These are phyloP conservation scores for Schizotus pectinicornis DNA, from an alignment of 2,888 invertebrate species.

Conservation along the genomic window DNA sequence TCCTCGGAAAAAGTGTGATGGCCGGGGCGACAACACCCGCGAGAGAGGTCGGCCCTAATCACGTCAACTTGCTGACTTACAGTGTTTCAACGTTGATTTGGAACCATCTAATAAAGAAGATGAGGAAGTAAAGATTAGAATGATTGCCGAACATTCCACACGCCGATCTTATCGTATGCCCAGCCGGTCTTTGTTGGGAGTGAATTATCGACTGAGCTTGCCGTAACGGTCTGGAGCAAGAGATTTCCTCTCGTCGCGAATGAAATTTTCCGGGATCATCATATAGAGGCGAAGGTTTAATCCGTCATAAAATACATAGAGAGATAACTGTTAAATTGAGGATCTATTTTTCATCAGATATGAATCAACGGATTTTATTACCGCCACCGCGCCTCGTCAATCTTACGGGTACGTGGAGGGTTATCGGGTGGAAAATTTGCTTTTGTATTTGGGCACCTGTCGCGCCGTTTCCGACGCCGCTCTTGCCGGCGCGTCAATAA, in stretches of 20 bases:
- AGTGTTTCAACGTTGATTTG: constrained; percentile 13
- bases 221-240: constrained; percentile 36
- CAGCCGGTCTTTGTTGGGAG: constrained; percentile 40
- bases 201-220: constrained; percentile 47
- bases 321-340: constrained; percentile 40
- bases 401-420: too few relatives aligned
- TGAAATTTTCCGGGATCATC: constrained; percentile 42
- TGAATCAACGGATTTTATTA: constrained; percentile 33
- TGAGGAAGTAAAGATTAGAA: constrained; percentile 48
- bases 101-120: constrained; percentile 47
- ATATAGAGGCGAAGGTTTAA: constrained; percentile 42
- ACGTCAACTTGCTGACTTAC: too few relatives aligned
- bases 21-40: too few relatives aligned
- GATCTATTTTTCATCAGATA: constrained; percentile 38
- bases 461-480: too few relatives aligned
- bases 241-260: constrained; percentile 37
- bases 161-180: constrained; percentile 48
- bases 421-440: too few relatives aligned
- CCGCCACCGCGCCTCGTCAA: background rate
- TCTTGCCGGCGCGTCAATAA: too few relatives aligned
- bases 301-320: constrained; percentile 46
- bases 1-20: too few relatives aligned
- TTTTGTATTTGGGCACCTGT: too few relatives aligned
- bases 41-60: too few relatives aligned
- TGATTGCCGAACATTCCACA: constrained; percentile 48